Conservation (phyloP, 2,113 vertebrate genomes). For the Leucopsar rothschildi region DNA sequence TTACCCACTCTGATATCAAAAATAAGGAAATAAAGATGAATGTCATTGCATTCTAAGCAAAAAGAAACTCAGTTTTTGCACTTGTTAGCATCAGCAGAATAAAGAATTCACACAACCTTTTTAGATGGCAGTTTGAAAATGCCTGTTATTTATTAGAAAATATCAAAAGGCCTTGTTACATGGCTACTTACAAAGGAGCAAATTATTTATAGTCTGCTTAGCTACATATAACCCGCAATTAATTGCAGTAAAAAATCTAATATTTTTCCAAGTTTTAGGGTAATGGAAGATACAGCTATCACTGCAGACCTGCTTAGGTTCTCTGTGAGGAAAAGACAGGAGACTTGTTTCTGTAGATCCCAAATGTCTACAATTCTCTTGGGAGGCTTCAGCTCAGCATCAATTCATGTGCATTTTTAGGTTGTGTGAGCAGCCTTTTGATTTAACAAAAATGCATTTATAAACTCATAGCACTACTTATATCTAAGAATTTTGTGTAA, state of each 20-base stretch:
- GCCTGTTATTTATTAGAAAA: neutral
- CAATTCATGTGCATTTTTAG: neutral
- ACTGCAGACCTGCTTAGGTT: neutral
- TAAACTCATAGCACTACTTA: neutral
- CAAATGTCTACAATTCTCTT: neutral
- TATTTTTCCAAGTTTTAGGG: neutral
- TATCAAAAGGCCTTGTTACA: neutral
- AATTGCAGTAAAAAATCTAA: neutral
- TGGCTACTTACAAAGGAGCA: neutral
- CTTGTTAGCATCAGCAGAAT: neutral
- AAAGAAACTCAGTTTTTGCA: neutral
- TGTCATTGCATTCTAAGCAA: neutral
- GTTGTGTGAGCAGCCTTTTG: neutral
- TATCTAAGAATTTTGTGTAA: neutral
- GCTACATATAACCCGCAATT: neutral
- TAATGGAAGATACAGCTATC: accelerated
- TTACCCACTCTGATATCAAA: neutral
- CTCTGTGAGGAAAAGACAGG: neutral
- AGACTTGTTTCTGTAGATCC: neutral
- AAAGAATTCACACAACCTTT: neutral
- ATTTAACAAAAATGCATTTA: neutral
- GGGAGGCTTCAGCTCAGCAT: neutral
- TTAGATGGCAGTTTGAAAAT: neutral
- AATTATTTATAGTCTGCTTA: neutral
- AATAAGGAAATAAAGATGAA: neutral